These are phyloP conservation scores for Oryzias sinensis DNA, from an alignment of 2,797 vertebrate species.

Conservation along the genomic window DNA sequence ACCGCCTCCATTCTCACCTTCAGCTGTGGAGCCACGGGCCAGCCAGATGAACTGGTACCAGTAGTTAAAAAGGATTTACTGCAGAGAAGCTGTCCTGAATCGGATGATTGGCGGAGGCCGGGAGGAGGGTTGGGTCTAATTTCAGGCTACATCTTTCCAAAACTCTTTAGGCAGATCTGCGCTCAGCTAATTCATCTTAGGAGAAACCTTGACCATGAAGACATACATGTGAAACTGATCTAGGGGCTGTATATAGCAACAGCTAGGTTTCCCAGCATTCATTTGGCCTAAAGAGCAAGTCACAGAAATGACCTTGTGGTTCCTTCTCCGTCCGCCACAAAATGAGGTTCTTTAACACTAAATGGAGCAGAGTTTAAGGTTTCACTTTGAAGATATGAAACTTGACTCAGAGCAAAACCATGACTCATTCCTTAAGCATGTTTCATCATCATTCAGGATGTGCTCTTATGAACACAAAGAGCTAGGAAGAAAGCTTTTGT, in stretches of 20 bases:
- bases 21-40: constrained; percentile 27
- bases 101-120: neutral
- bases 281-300: constrained; percentile 29
- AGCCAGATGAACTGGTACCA: constrained; percentile 39
- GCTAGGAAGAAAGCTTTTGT: no score
- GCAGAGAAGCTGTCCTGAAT: constrained; percentile 23
- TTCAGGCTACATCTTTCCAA: constrained; percentile 56
- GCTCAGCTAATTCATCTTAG: constrained; percentile 47
- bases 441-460: constrained; percentile 12
- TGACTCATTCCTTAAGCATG: neutral
- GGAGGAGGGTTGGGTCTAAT: constrained; percentile 50
- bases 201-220: constrained; percentile 26
- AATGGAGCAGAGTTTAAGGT: constrained; percentile 12
- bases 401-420: neutral
- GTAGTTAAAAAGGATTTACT: constrained; percentile 58
- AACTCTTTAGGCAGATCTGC: constrained; percentile 33
- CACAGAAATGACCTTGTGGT: constrained; percentile 25
- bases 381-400: constrained; percentile 5
- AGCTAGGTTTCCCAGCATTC: constrained; percentile 27
- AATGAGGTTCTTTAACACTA: constrained; percentile 6
- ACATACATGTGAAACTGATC: constrained; percentile 28
- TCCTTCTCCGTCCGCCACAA: constrained; percentile 10
- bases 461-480: neutral
- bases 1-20: constrained; percentile 1
- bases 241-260: constrained; percentile 16